These are phyloP conservation scores for Alligator sinensis DNA, from an alignment of 2,113 vertebrate species.

Conservation along the genomic window DNA sequence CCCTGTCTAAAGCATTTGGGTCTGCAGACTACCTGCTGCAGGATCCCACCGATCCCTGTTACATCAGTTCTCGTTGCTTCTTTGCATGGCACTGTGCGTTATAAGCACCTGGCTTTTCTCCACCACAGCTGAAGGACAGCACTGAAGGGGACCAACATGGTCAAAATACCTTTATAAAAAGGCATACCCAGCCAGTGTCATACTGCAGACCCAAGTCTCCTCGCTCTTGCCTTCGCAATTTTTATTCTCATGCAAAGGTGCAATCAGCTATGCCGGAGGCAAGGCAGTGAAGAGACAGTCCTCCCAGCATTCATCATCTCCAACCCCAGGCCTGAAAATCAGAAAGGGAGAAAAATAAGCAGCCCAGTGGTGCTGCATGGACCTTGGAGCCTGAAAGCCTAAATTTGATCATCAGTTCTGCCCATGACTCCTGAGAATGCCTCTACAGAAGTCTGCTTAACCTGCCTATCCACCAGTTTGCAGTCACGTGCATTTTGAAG, in stretches of 20 bases:
- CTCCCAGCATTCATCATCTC: not conserved
- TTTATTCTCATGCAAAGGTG: not conserved
- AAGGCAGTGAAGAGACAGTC: not conserved
- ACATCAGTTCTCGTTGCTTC: not conserved
- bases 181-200: not conserved
- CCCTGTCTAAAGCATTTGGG: too few relatives aligned
- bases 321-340: not conserved
- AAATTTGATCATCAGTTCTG: not conserved
- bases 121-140: not conserved
- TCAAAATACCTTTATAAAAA: not conserved
- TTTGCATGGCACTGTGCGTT: not conserved
- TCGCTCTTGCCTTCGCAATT: not conserved
- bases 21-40: too few relatives aligned
- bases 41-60: too few relatives aligned
- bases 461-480: not conserved
- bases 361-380: not conserved
- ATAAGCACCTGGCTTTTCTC: not conserved
- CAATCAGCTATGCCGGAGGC: not conserved
- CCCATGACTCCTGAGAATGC: not conserved
- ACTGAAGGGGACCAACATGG: too few relatives aligned
- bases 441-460: not conserved
- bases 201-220: not conserved
- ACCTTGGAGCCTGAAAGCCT: not conserved
- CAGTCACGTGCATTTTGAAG: accelerated
- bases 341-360: not conserved